Evolutionary conservation across 2,888 invertebrate species (phyloP).

Genomic region (Dryocosmus kuriphilus): DNA sequence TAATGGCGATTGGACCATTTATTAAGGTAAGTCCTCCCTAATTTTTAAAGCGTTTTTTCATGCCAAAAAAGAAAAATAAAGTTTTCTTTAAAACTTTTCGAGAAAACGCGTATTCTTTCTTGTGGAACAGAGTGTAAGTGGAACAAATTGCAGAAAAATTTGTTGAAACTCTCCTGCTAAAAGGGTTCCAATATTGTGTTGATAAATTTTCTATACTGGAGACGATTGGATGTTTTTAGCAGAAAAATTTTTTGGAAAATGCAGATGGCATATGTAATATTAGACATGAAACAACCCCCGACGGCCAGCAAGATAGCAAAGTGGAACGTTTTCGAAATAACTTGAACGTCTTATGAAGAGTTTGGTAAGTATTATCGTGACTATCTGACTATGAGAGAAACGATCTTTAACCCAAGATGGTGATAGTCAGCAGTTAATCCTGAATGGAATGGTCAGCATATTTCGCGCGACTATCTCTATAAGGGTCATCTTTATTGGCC

Average conservation of each 20-base stretch:
- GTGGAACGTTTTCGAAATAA: not conserved
- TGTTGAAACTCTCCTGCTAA: not conserved
- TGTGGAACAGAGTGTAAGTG: too few relatives aligned
- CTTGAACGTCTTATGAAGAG: not conserved
- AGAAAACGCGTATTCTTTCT: too few relatives aligned
- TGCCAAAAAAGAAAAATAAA: too few relatives aligned
- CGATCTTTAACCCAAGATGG: conserved; percentile 65
- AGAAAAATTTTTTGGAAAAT: not conserved
- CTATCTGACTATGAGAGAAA: conserved; percentile 47
- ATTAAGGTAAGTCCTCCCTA: too few relatives aligned
- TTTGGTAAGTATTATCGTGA: conserved; percentile 12
- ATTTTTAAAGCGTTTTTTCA: too few relatives aligned
- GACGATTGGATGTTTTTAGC: not conserved
- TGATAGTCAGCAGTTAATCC: conserved; percentile 65
- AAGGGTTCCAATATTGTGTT: not conserved
- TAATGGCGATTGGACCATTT: too few relatives aligned
- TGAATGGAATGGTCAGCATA: conserved; percentile 65
- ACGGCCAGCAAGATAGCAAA: not conserved
- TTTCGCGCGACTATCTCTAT: conserved; percentile 68
- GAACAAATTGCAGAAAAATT: not conserved
- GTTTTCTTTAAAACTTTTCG: too few relatives aligned
- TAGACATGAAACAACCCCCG: not conserved
- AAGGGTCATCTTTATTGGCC: conserved; percentile 70
- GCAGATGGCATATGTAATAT: not conserved
- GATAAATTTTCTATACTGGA: not conserved